Evolutionary conservation across 2,797 vertebrate genomes (phyloP).

Genomic region (Onychomys leucogaster): DNA sequence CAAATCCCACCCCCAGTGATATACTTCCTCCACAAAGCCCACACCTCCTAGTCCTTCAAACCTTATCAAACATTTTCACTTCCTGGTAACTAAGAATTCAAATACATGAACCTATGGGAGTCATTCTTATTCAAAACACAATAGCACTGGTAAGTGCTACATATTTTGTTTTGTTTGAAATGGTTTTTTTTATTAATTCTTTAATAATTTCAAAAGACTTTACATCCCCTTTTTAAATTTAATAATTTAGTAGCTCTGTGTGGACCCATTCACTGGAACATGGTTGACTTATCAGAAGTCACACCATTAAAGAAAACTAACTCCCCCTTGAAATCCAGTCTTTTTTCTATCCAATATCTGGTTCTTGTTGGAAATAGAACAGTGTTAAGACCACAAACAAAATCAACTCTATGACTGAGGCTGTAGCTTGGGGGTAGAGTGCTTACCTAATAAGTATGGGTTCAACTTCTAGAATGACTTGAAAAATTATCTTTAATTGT

Average conservation of each 20-base stretch:
- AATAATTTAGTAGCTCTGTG: too few species aligned
- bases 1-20: neutral
- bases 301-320: neutral
- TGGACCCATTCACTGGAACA: neutral
- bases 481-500: neutral
- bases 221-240: neutral
- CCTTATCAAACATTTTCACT: neutral
- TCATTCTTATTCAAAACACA: neutral
- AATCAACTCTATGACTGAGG: neutral
- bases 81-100: neutral
- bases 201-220: neutral
- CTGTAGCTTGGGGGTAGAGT: neutral
- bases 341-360: neutral
- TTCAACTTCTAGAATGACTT: neutral
- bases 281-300: neutral
- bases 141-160: neutral
- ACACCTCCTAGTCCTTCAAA: neutral
- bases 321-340: neutral
- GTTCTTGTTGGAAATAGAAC: neutral
- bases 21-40: neutral
- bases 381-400: neutral
- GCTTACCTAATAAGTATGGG: neutral
- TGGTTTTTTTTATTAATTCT: neutral
- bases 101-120: neutral
- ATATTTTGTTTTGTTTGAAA: neutral